Evolutionary conservation across 2,888 invertebrate species (phyloP).

Genomic region (Piscicola geometra): DNA sequence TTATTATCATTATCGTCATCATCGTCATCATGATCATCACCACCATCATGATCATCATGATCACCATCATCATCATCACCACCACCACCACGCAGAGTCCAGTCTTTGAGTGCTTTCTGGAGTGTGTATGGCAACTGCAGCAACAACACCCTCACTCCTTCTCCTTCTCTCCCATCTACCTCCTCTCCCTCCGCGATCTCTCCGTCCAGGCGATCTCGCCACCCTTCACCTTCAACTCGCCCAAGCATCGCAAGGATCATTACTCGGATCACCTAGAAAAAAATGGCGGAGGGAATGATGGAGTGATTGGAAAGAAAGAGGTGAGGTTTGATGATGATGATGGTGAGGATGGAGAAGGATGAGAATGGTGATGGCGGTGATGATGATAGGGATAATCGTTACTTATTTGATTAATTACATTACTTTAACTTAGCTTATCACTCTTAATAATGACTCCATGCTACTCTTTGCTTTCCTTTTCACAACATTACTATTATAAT

Average conservation of each 20-base stretch:
- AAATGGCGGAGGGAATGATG: constrained; percentile 56
- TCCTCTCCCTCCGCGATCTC: constrained; percentile 86
- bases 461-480: no score
- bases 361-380: no score
- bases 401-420: no score
- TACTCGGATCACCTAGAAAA: background rate
- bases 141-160: constrained; percentile 82
- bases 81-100: constrained; percentile 64
- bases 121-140: constrained; percentile 85
- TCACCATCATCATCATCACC: background rate
- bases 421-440: no score
- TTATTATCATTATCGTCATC: constrained; percentile 10
- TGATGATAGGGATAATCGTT: no score
- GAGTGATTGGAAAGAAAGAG: background rate
- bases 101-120: constrained; percentile 81
- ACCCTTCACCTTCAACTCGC: constrained; percentile 85
- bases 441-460: no score
- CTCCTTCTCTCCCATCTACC: constrained; percentile 84
- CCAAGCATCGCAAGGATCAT: constrained; percentile 63
- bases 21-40: constrained; percentile 29
- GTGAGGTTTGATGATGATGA: background rate
- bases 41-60: constrained; percentile 29
- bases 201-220: constrained; percentile 82
- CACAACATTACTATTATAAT: no score
- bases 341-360: background rate